phyloP scores from a whole-genome alignment of 35 echinoderm and acorn worm species.

The Heliocidaris erythrogramma region DNA sequence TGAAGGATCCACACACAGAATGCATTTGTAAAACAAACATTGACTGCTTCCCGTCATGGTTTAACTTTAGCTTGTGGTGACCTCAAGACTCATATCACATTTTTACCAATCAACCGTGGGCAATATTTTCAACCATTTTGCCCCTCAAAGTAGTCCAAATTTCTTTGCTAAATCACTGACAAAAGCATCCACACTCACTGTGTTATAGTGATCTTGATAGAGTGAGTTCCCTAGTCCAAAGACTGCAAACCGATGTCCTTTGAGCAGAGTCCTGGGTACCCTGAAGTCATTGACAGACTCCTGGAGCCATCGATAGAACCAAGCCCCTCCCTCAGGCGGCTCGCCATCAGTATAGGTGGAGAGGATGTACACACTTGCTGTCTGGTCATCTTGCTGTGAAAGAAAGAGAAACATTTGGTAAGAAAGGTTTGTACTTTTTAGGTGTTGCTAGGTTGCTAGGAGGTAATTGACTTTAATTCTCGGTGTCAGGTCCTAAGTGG shows the following conservation, averaged over 20 bases:
- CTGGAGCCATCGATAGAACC: conserved; percentile 96
- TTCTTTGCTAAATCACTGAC: no score
- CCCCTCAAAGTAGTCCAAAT: no score
- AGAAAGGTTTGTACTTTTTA: background rate
- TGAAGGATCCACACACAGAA: no score
- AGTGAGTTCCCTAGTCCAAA: conserved; percentile 98
- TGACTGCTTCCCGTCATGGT: no score
- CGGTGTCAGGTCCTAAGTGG: background rate
- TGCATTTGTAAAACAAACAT: no score
- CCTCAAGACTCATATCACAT: no score
- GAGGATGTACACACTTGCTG: conserved; percentile 63
- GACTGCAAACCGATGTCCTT: conserved; percentile 76
- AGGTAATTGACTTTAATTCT: background rate
- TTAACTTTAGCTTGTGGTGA: no score
- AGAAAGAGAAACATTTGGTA: background rate
- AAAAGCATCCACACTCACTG: background rate
- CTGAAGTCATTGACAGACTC: conserved; percentile 89
- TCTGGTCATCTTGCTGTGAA: conserved; percentile 58
- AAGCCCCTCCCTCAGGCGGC: conserved; percentile 77
- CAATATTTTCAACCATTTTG: no score
- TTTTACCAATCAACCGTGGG: no score
- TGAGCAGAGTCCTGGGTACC: conserved; percentile 82
- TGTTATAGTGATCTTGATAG: conserved; percentile 91
- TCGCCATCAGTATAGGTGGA: conserved; percentile 87
- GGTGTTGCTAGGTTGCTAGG: background rate